Base-by-base conservation (phyloP, 2,797 vertebrate species). In the Crypturellus tataupa region DNA sequence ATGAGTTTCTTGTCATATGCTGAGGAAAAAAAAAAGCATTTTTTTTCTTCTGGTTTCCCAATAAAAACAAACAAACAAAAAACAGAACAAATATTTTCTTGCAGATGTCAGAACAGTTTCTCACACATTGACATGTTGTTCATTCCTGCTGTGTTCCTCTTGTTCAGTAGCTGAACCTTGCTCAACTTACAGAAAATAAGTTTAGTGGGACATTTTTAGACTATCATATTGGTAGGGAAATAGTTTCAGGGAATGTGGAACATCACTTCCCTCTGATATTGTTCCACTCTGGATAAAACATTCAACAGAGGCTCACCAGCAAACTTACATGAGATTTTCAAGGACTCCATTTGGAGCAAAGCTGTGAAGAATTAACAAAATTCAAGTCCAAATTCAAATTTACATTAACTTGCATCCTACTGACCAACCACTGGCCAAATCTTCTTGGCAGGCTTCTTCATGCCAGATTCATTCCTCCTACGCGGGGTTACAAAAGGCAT, bases 31-130 rank as follows among this genome's bases (percentile, higher is more conserved):
- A 31, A 56, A 14, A 81, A 85, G 0, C 37, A 55, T 65, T 56
- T 91, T 91, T n/a, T 94, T 85, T 82, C 33, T 89, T 89, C 76
- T 78, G 24, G 25, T 80, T 95, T 92, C 76, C 33, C 31, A 78
- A 46, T 33, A 62, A 2, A 33, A 75, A 35, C 20, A 47, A 49
- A 49, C 21, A 49, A 49, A 24, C 47, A 25, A 37, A 24, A 25
- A 18, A 24, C 17, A 44, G 49, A 24, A 80, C 51, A 63, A 11
- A 10, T 63, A 42, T 65, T 58, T 58, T 78, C 16, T 18, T 5
- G 11, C 55, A 33, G 68, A 78, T 55, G 82, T 95, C 76, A 93
- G 72, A 33, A 92, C 78, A 92, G 9, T 94, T 85, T 33, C 90
- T 76, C 79, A 87, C 68, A 62, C 31, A 91, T 44, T 1, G 2